Percentiles rank a stretch among this genome's conserved stretches.
Evolutionary conservation across 2,113 vertebrate genomes (phyloP).

Genomic region (Rhinichthys klamathensis): DNA sequence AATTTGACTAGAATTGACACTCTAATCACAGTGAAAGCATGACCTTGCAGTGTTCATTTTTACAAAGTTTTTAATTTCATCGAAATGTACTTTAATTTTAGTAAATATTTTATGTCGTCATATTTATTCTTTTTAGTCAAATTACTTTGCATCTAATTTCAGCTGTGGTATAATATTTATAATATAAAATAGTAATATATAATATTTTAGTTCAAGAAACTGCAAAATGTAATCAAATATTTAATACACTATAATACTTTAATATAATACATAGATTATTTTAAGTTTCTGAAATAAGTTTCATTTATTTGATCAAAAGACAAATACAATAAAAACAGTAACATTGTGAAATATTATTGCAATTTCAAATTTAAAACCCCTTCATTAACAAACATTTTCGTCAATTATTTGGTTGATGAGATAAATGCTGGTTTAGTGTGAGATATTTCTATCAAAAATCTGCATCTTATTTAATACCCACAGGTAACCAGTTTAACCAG

Average conservation of each 20-base stretch:
- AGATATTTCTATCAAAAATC: not conserved
- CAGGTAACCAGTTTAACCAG: not conserved
- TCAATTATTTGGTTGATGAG: not conserved
- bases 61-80: not conserved
- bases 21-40: not conserved
- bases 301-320: not conserved
- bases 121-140: not conserved
- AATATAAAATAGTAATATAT: too few species aligned
- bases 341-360: not conserved
- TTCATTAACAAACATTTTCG: not conserved
- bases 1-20: not conserved
- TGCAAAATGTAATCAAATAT: not conserved
- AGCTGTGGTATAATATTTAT: too few species aligned
- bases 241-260: not conserved
- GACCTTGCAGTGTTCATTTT: not conserved
- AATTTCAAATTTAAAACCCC: not conserved
- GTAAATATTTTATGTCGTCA: not conserved
- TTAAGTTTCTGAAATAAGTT: not conserved
- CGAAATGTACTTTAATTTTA: not conserved
- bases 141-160: not conserved
- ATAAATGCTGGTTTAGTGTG: not conserved
- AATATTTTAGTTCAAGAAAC: not conserved
- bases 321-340: not conserved
- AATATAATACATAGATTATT: too few species aligned
- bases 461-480: not conserved